Evolutionary conservation across 2,113 vertebrate species (phyloP).

Genomic region (Morone saxatilis): DNA sequence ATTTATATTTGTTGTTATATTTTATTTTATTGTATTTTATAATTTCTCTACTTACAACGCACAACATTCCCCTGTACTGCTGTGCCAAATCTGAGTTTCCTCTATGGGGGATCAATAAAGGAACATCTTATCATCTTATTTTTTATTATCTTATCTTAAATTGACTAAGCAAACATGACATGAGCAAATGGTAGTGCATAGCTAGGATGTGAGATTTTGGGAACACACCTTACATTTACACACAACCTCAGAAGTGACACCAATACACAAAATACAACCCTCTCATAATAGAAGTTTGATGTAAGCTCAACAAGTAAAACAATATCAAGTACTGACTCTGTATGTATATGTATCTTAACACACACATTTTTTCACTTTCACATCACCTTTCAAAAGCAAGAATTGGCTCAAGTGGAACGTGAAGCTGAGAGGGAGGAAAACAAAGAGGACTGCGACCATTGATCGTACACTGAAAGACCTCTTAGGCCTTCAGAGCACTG

Average conservation of each 20-base stretch:
- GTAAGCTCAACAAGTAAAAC: not conserved
- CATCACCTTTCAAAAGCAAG: not conserved
- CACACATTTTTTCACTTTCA: not conserved
- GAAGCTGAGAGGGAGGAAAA: not conserved
- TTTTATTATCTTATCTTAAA: not conserved
- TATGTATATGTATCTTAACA: not conserved
- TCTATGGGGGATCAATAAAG: no score
- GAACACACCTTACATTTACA: not conserved
- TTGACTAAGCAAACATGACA: not conserved
- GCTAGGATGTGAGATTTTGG: not conserved
- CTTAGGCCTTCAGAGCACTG: not conserved
- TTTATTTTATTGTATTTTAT: no score
- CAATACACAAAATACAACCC: not conserved
- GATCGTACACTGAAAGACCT: slow-evolving; percentile 9
- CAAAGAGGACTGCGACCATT: not conserved
- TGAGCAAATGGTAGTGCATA: not conserved
- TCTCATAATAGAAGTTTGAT: not conserved
- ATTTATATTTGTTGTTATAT: no score
- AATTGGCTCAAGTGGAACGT: not conserved
- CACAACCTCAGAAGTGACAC: not conserved
- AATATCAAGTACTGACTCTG: not conserved
- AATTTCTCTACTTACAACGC: no score
- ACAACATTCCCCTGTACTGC: no score
- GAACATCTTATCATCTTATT: no score
- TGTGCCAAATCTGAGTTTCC: no score